Percentiles rank a stretch among this genome's conserved stretches.
These are phyloP conservation scores for Gryon sp. DNA, from an alignment of 1,140 invertebrate genomes.

Conservation along the genomic window DNA sequence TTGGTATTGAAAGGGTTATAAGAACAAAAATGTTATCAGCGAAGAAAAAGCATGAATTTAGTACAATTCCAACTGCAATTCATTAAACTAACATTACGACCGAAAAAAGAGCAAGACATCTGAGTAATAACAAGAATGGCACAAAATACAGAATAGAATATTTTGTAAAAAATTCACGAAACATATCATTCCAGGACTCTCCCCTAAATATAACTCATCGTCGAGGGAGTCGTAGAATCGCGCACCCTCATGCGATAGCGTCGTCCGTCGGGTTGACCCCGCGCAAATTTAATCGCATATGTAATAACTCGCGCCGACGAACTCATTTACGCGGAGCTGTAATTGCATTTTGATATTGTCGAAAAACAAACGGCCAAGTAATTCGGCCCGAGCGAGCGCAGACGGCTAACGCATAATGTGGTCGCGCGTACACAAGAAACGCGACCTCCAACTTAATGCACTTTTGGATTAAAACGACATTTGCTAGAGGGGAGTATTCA, in stretches of 20 bases:
- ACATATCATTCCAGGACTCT: conserved; percentile 26
- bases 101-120: background rate
- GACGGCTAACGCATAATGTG: conserved; percentile 43
- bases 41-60: background rate
- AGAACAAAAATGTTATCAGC: no score
- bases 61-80: background rate
- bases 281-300: conserved; percentile 64
- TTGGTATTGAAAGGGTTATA: no score
- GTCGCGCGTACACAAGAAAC: conserved; percentile 28
- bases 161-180: conserved; percentile 45
- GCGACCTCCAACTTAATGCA: conserved; percentile 43
- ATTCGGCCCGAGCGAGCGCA: conserved; percentile 40
- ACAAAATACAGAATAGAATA: conserved; percentile 1
- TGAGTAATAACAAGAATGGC: background rate
- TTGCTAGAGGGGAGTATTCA: conserved; percentile 32
- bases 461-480: conserved; percentile 48
- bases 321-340: conserved; percentile 62
- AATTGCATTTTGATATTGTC: conserved; percentile 62
- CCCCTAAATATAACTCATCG: conserved; percentile 52
- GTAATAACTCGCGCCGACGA: conserved; percentile 59
- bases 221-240: conserved; percentile 48
- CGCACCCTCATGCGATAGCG: conserved; percentile 25
- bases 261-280: conserved; percentile 16
- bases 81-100: background rate
- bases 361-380: conserved; percentile 63